Evolutionary conservation across 2,113 vertebrate species (phyloP).

Genomic region (Myotis yumanensis): DNA sequence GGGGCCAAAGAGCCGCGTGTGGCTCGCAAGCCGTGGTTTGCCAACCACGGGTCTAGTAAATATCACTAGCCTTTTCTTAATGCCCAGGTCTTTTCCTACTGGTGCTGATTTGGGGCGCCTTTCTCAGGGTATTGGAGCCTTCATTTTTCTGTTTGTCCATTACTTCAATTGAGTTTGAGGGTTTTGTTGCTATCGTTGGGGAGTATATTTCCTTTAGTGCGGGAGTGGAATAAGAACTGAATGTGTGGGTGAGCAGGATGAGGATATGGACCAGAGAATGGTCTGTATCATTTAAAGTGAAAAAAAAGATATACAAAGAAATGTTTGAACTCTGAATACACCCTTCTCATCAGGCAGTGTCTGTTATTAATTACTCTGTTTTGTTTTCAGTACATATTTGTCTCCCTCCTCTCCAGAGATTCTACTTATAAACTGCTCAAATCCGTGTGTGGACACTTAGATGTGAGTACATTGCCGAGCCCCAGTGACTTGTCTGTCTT

Average conservation of each 20-base stretch:
- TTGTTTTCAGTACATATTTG: constrained; percentile 92
- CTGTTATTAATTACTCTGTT: constrained; percentile 31
- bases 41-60: neutral
- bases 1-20: no score
- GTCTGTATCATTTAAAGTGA: neutral
- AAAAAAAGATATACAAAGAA: neutral
- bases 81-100: neutral
- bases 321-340: neutral
- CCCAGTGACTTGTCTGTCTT: neutral
- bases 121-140: neutral
- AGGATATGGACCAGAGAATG: neutral
- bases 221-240: constrained; percentile 19
- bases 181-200: neutral
- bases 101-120: neutral
- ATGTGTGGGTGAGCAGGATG: neutral
- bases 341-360: neutral
- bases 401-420: constrained; percentile 95
- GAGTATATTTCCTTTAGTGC: neutral
- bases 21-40: no score
- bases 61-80: neutral
- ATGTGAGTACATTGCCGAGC: constrained; percentile 82
- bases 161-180: neutral
- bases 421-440: constrained; percentile 94
- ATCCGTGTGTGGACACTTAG: constrained; percentile 91
- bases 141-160: neutral